Evolutionary conservation across 2,888 invertebrate species (phyloP), one percentile per base, ranked within the genome.

Genomic region (Erebia epiphron): DNA sequence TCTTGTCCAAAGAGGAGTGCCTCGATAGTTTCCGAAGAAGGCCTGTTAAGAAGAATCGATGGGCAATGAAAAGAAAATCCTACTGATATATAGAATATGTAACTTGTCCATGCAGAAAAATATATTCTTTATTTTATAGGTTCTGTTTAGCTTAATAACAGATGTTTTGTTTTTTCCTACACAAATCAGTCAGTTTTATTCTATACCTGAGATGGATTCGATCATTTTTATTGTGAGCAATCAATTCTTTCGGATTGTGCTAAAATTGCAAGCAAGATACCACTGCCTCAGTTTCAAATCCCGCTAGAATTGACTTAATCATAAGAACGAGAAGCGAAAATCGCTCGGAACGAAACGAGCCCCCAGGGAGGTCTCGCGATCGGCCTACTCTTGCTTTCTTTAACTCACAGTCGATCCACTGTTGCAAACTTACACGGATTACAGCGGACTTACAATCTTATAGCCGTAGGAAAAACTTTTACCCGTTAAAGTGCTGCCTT

Each of bases 321-420:
- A 92, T 92, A 92, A 91, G 89, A 91, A 87, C 87, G 90, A 82
- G 85, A 86, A 86, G 89, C 88, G 89, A 89, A 87, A 90, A 91
- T 89, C 90, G 91, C 87, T 90, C 82, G 85, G 81, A 83, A 82
- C 84, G 80, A 87, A 92, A 93, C 91, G 90, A 92, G 91, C 73
- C 91, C 88, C 91, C 43, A 21, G 52, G 91, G 87, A 91, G 86
- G 75, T 79, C 81, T 80, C 76, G 62, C 70, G 81, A 89, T 87
- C 88, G 83, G 86, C 85, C 83, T 85, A 84, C 79, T 86, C 89
- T 86, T 83, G 82, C 85, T 87, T 81, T 79, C 79, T 79, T 83
- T 79, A 76, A 76, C 78, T 76, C 73, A 65, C 63, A 72, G 70
- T 75, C 73, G 74, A 78, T 77, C 76, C 78, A 76, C 73, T 76